A percentile compares a stretch with the other conserved stretches of the same genome.
Evolutionary conservation across 1,140 invertebrate genomes (phyloP).

Genomic region (Vanessa tameamea): DNA sequence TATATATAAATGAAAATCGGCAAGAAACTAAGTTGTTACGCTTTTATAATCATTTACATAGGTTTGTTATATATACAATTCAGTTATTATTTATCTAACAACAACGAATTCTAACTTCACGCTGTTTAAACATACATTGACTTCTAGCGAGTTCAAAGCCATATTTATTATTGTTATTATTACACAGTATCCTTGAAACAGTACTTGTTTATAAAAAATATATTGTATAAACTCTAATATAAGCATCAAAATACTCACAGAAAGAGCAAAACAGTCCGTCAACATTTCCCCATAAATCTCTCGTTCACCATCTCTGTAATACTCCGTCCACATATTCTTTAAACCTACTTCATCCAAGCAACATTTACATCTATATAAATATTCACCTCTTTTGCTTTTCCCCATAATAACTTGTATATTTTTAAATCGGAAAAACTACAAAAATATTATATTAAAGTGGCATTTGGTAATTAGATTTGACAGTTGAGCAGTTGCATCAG

Average conservation of each 20-base stretch:
- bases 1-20: too few relatives aligned
- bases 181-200: background rate
- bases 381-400: slow-evolving; percentile 10
- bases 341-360: slow-evolving; percentile 20
- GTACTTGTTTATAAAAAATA: background rate
- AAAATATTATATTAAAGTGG: background rate
- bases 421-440: slow-evolving; percentile 1
- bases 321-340: slow-evolving; percentile 18
- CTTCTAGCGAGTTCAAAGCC: too few relatives aligned
- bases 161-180: too few relatives aligned
- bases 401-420: slow-evolving; percentile 2
- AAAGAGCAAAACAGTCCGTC: slow-evolving; percentile 24
- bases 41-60: too few relatives aligned
- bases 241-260: slow-evolving; percentile 23
- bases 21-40: too few relatives aligned
- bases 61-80: too few relatives aligned
- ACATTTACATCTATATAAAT: slow-evolving; percentile 26
- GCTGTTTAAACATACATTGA: too few relatives aligned
- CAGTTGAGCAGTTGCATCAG: background rate
- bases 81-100: too few relatives aligned
- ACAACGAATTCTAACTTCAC: too few relatives aligned
- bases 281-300: slow-evolving; percentile 34
- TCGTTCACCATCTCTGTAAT: slow-evolving; percentile 6
- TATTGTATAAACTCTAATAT: background rate
- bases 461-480: background rate